phyloP scores from a whole-genome alignment of 2,113 vertebrate genomes.

The Albula glossodonta region DNA sequence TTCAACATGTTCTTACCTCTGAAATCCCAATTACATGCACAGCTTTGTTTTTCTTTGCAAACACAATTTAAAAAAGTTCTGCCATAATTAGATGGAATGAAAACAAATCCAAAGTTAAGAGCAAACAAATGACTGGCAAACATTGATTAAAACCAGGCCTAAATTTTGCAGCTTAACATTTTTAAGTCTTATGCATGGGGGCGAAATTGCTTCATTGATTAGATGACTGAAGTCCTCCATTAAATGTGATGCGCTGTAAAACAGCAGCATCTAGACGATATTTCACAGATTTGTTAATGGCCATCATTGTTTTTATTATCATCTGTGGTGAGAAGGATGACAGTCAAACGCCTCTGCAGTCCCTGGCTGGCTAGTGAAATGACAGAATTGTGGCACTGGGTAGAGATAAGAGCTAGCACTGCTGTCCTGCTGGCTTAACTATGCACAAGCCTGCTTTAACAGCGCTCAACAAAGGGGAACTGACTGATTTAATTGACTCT shows the following conservation, averaged over 20 bases:
- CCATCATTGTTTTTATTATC: too few species aligned
- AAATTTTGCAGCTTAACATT: neutral
- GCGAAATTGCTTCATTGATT: neutral
- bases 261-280: neutral
- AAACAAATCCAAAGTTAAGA: neutral
- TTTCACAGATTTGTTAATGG: neutral
- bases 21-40: too few species aligned
- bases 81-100: neutral
- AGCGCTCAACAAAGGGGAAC: too few species aligned
- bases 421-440: neutral
- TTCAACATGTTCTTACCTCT: too few species aligned
- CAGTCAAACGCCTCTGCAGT: neutral
- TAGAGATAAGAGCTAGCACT: neutral
- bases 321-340: neutral
- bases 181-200: neutral
- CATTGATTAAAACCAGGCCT: neutral
- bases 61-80: neutral
- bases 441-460: neutral
- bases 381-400: neutral
- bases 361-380: neutral
- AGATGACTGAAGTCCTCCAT: neutral
- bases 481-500: neutral
- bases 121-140: neutral
- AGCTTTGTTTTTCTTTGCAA: too few species aligned
- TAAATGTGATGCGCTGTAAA: neutral